These are phyloP conservation scores for Sula dactylatra DNA, from an alignment of 2,113 vertebrate species.

Conservation along the genomic window DNA sequence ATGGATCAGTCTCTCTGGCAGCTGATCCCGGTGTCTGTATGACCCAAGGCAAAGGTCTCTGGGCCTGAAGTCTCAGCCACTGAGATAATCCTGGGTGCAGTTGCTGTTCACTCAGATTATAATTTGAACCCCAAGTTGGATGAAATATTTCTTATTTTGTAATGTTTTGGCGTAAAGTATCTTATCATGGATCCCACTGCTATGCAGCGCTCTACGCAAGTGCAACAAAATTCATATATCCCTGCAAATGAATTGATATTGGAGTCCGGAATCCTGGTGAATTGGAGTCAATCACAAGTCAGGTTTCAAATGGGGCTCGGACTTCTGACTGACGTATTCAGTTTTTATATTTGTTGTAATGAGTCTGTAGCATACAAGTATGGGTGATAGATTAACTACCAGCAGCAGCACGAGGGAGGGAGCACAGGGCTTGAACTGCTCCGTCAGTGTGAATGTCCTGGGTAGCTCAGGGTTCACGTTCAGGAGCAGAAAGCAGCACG, in stretches of 20 bases:
- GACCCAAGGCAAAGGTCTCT: neutral
- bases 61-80: neutral
- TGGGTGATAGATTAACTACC: neutral
- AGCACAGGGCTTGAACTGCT: neutral
- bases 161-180: neutral
- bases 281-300: neutral
- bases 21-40: neutral
- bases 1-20: neutral
- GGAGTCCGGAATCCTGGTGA: neutral
- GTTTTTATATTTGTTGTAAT: neutral
- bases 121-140: neutral
- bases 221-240: fast-evolving
- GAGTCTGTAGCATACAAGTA: fast-evolving
- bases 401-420: neutral
- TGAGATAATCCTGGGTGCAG: neutral
- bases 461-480: neutral
- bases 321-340: fast-evolving
- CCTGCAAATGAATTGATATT: neutral
- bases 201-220: neutral
- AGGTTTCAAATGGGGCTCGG: fast-evolving
- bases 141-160: neutral
- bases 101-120: neutral
- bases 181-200: fast-evolving
- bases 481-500: neutral
- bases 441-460: fast-evolving